Percentiles rank a stretch among this genome's conserved stretches.
Conservation (phyloP, 2,797 vertebrate genomes). For the Myoxocephalus aenaeus region DNA sequence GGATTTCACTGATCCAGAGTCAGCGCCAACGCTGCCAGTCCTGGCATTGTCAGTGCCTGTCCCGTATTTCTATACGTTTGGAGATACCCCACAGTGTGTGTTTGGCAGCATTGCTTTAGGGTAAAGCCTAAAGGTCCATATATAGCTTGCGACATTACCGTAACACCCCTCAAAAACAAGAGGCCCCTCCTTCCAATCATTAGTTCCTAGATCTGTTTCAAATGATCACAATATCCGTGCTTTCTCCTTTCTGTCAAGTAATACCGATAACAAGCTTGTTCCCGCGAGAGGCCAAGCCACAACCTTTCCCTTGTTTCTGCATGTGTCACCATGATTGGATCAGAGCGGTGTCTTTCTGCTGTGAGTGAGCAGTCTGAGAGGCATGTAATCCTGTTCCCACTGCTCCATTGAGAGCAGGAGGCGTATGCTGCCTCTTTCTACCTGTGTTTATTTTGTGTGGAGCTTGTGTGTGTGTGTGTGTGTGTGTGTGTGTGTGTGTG, state of each 20-base stretch:
- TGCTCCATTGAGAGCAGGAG: slow-evolving; percentile 50
- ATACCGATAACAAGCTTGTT: slow-evolving; percentile 36
- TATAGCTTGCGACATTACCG: slow-evolving; percentile 22
- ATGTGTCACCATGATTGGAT: slow-evolving; percentile 66
- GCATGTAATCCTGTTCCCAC: slow-evolving; percentile 71
- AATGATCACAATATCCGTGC: slow-evolving; percentile 22
- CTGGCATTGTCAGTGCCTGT: slow-evolving; percentile 35
- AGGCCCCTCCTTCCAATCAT: not conserved
- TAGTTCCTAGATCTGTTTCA: slow-evolving; percentile 38
- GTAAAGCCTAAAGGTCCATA: slow-evolving; percentile 30
- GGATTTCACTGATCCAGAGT: slow-evolving; percentile 64
- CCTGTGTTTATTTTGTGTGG: slow-evolving; percentile 49
- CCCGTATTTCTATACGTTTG: slow-evolving; percentile 30
- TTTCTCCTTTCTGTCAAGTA: slow-evolving; percentile 31
- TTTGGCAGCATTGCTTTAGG: slow-evolving; percentile 33
- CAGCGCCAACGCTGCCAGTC: slow-evolving; percentile 40
- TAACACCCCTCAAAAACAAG: not conserved
- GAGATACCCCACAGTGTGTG: slow-evolving; percentile 6
- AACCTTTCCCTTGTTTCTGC: slow-evolving; percentile 56
- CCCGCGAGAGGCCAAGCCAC: slow-evolving; percentile 29
- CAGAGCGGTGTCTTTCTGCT: slow-evolving; percentile 62
- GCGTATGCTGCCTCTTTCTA: slow-evolving; percentile 37
- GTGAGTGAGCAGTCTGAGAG: slow-evolving; percentile 65
- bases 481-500: not conserved
- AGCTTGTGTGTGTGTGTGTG: slow-evolving; percentile 32